Base-by-base conservation (phyloP, 2,797 vertebrate genomes). In the Sebastes dallii region DNA sequence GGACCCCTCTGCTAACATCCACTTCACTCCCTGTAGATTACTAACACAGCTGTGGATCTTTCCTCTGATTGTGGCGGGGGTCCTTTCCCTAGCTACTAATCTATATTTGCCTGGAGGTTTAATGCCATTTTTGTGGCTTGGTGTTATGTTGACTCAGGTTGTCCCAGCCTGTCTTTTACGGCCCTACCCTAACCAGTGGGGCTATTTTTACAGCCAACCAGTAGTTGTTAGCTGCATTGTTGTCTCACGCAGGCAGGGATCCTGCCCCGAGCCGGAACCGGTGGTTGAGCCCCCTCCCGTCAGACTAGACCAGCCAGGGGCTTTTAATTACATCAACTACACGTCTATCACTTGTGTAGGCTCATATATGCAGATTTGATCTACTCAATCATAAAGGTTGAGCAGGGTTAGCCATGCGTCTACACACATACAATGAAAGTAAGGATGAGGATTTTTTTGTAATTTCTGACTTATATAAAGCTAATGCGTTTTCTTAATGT, bases 141-240 rank as follows among this genome's bases (percentile, higher is more conserved):
- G 77, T 89, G 88, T 85, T 60, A 59, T 92, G 86, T 94, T 92
- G 85, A 93, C 85, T 67, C 87, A 92, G 88, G 87, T 90, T 81
- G 68, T 75, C 74, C 72, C 75, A 83, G 80, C 22, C 71, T 83
- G 75, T 88, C 68, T 82, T 91, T 91, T 84, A 84, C 83, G 78
- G 82, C 87, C 84, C 82, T 72, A 67, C 83, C 78, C 68, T 65
- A 82, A 86, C 73, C 86, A 80, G 50, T 60, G n/a, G 46, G 70
- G 36, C 70, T 90, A 62, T 89, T 93, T 91, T 86, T 91, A 92
- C 71, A 87, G 64, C 73, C 65, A 55, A 87, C 68, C 81, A 82
- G 75, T 71, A 69, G 81, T 83, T 10, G 18, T 78, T 86, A 62
- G 62, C 55, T 74, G 46, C 79, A 78, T 88, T 87, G 81, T 89